Evolutionary conservation across 2,888 invertebrate species (phyloP).

Genomic region (Lochmaea crataegi): DNA sequence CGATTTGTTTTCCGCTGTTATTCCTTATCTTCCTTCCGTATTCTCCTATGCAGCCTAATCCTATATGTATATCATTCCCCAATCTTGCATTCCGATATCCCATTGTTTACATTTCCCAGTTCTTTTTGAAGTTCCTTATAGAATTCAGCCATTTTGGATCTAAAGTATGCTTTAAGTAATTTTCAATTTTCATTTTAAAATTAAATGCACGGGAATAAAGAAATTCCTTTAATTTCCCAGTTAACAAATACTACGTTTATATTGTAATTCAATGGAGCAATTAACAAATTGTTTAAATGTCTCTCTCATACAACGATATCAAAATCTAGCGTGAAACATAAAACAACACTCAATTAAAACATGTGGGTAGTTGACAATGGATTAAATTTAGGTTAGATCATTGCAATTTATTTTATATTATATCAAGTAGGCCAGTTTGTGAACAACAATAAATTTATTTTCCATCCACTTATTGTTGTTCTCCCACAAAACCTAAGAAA

Average conservation of each 20-base stretch:
- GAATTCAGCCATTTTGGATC: too few species aligned
- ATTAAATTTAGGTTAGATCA: constrained; percentile 39
- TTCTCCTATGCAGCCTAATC: too few species aligned
- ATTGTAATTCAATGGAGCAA: constrained; percentile 10
- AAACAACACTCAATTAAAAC: constrained; percentile 28
- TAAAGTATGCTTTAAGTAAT: too few species aligned
- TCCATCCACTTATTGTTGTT: too few species aligned
- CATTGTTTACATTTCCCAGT: too few species aligned
- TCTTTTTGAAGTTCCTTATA: too few species aligned
- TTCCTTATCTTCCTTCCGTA: too few species aligned
- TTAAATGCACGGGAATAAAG: background rate
- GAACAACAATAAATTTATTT: too few species aligned
- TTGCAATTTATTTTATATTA: constrained; percentile 33
- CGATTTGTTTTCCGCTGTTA: too few species aligned
- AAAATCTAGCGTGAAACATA: constrained; percentile 13
- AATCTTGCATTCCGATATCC: too few species aligned
- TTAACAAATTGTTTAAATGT: constrained; percentile 21
- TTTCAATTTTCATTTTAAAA: background rate
- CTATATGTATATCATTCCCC: too few species aligned
- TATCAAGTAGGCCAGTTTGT: constrained; percentile 11
- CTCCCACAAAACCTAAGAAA: too few species aligned
- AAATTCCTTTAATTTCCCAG: background rate
- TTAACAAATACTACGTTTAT: background rate
- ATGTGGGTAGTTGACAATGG: constrained; percentile 32
- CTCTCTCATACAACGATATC: constrained; percentile 12